Conservation (phyloP, 2,797 vertebrate genomes). For the Adrianichthys oophorus region DNA sequence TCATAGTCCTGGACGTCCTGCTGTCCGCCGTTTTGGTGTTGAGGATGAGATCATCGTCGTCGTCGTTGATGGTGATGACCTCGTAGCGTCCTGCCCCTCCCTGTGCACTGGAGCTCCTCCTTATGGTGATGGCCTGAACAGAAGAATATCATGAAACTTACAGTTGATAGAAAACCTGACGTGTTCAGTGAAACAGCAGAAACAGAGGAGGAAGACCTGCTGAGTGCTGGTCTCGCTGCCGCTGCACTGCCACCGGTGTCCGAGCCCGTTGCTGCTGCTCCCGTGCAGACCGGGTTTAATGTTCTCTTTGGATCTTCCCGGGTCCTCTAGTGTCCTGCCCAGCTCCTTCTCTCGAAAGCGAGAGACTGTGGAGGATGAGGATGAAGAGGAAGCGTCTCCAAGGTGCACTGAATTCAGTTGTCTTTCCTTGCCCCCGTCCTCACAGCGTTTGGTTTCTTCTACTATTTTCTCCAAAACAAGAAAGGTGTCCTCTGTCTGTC, state of each 20-base stretch:
- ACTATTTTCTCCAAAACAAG: constrained; percentile 90
- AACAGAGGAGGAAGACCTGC: constrained; percentile 46
- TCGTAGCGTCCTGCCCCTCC: constrained; percentile 67
- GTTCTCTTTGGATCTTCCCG: constrained; percentile 71
- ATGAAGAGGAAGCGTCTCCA: constrained; percentile 38
- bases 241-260: constrained; percentile 69
- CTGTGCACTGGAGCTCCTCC: constrained; percentile 73
- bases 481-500: constrained; percentile 89
- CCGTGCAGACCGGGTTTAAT: constrained; percentile 61
- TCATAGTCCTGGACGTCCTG: constrained; percentile 45
- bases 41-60: constrained; percentile 42
- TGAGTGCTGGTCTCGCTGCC: constrained; percentile 67
- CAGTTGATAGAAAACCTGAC: not conserved
- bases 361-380: constrained; percentile 35
- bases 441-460: constrained; percentile 82
- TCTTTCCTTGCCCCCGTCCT: constrained; percentile 47
- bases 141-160: not conserved
- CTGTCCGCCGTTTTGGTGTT: constrained; percentile 42
- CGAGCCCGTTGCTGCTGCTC: constrained; percentile 72
- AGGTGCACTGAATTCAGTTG: constrained; percentile 33
- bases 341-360: constrained; percentile 67
- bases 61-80: constrained; percentile 74
- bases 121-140: constrained; percentile 66
- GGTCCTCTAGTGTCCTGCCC: constrained; percentile 39
- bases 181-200: no score